Conservation (phyloP, 1,140 invertebrate genomes). For the Lucilia sericata region DNA sequence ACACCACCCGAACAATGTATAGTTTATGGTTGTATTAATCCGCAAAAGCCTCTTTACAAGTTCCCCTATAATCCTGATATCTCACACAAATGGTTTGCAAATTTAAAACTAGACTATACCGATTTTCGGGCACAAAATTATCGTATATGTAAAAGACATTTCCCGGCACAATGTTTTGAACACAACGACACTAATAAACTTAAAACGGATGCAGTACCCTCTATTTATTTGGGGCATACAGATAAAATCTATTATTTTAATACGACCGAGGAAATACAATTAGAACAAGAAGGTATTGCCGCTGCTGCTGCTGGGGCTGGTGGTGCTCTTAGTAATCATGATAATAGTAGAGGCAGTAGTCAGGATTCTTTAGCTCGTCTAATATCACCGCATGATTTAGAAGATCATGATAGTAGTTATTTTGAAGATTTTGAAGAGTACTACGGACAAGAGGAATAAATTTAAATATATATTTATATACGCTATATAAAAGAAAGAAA, state of each 20-base stretch:
- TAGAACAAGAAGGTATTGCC: not conserved
- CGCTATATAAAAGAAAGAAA: no score
- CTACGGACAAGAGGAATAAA: slow-evolving; percentile 26
- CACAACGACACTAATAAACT: slow-evolving; percentile 1
- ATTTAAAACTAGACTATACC: slow-evolving; percentile 51
- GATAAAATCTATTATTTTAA: slow-evolving; percentile 61
- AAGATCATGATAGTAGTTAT: slow-evolving; percentile 39
- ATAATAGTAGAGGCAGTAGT: slow-evolving; percentile 30
- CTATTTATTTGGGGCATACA: slow-evolving; percentile 58
- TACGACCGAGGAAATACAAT: slow-evolving; percentile 25
- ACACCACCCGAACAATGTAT: not conserved
- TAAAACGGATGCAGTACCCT: slow-evolving; percentile 57
- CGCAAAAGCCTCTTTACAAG: slow-evolving; percentile 49
- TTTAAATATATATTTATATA: not conserved
- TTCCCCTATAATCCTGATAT: slow-evolving; percentile 54
- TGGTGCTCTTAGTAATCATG: not conserved
- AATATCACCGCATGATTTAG: slow-evolving; percentile 33
- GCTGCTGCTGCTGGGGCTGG: not conserved
- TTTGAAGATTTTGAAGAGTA: slow-evolving; percentile 38
- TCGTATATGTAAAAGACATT: slow-evolving; percentile 52
- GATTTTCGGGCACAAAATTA: slow-evolving; percentile 55
- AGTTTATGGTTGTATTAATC: slow-evolving; percentile 38
- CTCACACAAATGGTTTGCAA: slow-evolving; percentile 57
- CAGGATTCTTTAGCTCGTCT: not conserved
- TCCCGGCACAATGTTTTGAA: slow-evolving; percentile 25